Conservation (phyloP, 2,113 vertebrate genomes). For the Vireo altiloquus region DNA sequence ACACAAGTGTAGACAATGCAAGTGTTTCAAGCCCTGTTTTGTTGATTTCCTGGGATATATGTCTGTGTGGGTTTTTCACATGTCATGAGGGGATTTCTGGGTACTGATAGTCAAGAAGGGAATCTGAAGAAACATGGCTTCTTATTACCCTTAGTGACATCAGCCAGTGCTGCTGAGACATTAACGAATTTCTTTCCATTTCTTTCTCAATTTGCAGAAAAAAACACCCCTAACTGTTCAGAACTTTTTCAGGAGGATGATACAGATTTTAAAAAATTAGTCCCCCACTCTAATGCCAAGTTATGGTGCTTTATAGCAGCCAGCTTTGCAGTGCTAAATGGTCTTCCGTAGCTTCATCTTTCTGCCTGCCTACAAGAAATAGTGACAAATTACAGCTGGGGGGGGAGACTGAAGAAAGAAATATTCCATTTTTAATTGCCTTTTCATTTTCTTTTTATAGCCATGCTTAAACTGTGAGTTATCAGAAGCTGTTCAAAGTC, state of each 20-base stretch:
- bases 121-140: background rate
- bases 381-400: conserved; percentile 37
- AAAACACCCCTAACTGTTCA: background rate
- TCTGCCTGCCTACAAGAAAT: conserved; percentile 56
- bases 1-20: background rate
- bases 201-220: background rate
- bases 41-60: background rate
- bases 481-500: conserved; percentile 67
- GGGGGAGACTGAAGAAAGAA: conserved; percentile 32
- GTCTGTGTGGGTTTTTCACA: background rate
- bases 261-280: background rate
- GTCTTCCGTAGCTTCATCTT: conserved; percentile 32
- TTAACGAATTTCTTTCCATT: background rate
- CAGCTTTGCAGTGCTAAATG: conserved; percentile 21
- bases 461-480: conserved; percentile 63
- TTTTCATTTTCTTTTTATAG: conserved; percentile 71
- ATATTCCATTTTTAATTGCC: conserved; percentile 70
- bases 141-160: background rate
- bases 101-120: background rate
- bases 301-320: background rate
- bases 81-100: background rate
- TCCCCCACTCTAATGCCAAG: background rate
- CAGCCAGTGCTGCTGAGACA: background rate
- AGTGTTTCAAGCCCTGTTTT: background rate
- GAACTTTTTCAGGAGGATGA: background rate